These are phyloP conservation scores for Autographa pulchrina DNA, from an alignment of 2,888 invertebrate species.

Conservation along the genomic window DNA sequence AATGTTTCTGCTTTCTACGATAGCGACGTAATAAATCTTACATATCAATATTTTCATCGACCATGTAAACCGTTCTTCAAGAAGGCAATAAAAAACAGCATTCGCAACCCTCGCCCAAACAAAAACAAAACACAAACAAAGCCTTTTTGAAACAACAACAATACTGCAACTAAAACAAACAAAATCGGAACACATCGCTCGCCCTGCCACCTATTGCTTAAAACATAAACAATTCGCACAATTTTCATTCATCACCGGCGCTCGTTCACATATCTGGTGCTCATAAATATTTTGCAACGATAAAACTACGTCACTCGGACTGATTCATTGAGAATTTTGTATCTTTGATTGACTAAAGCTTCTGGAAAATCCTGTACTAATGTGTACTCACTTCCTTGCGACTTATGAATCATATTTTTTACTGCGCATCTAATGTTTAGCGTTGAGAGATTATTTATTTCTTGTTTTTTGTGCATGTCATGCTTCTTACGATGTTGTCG, in stretches of 20 bases:
- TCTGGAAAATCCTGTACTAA: conserved; percentile 30
- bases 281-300: conserved; percentile 51
- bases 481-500: not conserved
- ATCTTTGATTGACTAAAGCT: conserved; percentile 34
- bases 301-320: conserved; percentile 43
- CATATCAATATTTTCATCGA: no score
- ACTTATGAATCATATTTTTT: conserved; percentile 34
- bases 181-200: conserved; percentile 11
- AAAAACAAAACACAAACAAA: not conserved
- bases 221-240: conserved; percentile 38
- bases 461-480: not conserved
- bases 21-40: no score
- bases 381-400: conserved; percentile 27
- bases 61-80: no score
- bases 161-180: conserved; percentile 25
- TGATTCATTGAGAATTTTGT: conserved; percentile 49
- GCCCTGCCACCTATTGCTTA: conserved; percentile 43
- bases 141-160: not conserved
- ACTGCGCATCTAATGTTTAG: conserved; percentile 12
- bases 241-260: conserved; percentile 51
- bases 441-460: conserved; percentile 9
- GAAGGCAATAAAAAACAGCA: no score
- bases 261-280: conserved; percentile 37
- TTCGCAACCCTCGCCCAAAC: no score
- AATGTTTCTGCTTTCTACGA: no score